Evolutionary conservation across 2,888 invertebrate genomes (phyloP).

Genomic region (Parapristionchus giblindavisi): DNA sequence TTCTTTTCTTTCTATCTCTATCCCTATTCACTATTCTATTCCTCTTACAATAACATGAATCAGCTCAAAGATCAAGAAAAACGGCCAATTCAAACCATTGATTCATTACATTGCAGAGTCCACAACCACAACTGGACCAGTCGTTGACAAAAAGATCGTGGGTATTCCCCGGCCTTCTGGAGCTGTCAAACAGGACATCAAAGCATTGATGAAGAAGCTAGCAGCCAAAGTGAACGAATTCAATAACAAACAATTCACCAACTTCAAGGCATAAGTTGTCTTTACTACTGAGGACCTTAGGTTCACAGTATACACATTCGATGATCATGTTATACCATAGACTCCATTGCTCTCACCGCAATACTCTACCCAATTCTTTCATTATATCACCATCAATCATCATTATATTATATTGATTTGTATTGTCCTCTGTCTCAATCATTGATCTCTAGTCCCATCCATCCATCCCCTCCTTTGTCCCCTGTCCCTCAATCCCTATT

Average conservation of each 20-base stretch:
- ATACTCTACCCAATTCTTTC: background rate
- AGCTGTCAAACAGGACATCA: slow-evolving; percentile 46
- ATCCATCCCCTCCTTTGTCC: too few relatives aligned
- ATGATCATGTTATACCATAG: slow-evolving; percentile 6
- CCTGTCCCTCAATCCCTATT: too few relatives aligned
- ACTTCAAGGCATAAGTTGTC: slow-evolving; percentile 28
- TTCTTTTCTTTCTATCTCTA: slow-evolving; percentile 8
- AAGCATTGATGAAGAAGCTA: slow-evolving; percentile 61
- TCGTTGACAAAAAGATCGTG: slow-evolving; percentile 25
- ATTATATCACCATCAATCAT: too few relatives aligned
- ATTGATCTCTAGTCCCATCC: slow-evolving; percentile 31
- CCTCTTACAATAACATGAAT: slow-evolving; percentile 29
- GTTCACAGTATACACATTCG: background rate
- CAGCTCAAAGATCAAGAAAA: background rate
- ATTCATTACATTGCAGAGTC: slow-evolving; percentile 25
- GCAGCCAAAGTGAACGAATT: slow-evolving; percentile 63
- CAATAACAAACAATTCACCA: slow-evolving; percentile 54
- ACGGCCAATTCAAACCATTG: background rate
- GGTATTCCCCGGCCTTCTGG: slow-evolving; percentile 31
- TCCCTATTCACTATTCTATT: slow-evolving; percentile 1
- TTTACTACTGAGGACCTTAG: background rate
- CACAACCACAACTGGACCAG: background rate
- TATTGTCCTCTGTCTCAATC: slow-evolving; percentile 9
- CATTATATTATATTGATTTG: slow-evolving; percentile 17
- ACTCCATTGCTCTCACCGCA: background rate